Evolutionary conservation across 2,113 vertebrate species (phyloP).

Genomic region (Sturnira hondurensis): DNA sequence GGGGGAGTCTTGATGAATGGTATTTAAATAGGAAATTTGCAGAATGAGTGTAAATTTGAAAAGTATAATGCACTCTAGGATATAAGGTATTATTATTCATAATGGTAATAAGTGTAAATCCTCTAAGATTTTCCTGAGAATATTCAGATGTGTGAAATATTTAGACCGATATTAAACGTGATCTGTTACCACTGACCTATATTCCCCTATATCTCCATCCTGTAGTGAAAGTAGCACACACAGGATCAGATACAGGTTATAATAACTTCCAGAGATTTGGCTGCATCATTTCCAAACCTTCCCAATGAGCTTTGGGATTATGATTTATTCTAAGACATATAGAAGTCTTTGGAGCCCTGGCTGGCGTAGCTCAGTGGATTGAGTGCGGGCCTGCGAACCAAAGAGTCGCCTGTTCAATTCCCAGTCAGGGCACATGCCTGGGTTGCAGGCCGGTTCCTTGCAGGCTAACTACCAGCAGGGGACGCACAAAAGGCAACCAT

Average conservation of each 20-base stretch:
- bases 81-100: neutral
- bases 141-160: neutral
- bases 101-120: neutral
- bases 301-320: neutral
- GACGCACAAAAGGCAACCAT: too few species aligned
- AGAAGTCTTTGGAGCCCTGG: neutral
- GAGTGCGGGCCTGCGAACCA: too few species aligned
- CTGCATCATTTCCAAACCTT: neutral
- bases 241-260: neutral
- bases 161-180: neutral
- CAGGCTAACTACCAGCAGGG: too few species aligned
- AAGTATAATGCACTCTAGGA: neutral
- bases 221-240: neutral
- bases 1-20: neutral
- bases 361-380: too few species aligned
- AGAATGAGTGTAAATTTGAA: neutral
- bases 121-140: neutral
- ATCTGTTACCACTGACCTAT: neutral
- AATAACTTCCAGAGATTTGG: neutral
- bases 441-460: too few species aligned
- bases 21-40: neutral
- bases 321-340: neutral
- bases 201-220: neutral
- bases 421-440: too few species aligned
- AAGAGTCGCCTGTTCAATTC: too few species aligned